Evolutionary conservation across 2,888 invertebrate species (phyloP).

Genomic region (Erannis defoliaria): DNA sequence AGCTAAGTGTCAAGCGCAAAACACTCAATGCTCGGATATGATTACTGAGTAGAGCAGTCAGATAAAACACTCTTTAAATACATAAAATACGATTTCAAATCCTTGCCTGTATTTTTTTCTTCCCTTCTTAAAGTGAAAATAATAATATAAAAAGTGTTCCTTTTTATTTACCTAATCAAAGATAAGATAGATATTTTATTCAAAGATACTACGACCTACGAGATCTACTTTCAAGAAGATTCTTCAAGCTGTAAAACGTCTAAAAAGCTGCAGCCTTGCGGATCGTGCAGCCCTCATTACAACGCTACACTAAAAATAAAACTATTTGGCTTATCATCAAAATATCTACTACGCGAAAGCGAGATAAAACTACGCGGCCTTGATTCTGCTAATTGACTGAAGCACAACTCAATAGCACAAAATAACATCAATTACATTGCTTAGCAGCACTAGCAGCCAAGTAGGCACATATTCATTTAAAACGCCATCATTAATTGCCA

Average conservation of each 20-base stretch:
- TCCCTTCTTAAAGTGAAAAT: conserved; percentile 60
- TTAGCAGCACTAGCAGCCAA: conserved; percentile 19
- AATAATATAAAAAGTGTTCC: conserved; percentile 61
- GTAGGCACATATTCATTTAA: conserved; percentile 6
- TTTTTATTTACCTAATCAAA: conserved; percentile 57
- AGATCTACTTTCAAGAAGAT: conserved; percentile 61
- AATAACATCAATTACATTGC: conserved; percentile 24
- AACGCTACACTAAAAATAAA: conserved; percentile 67
- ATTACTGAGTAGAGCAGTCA: conserved; percentile 47
- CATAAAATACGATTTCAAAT: conserved; percentile 48
- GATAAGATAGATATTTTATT: conserved; percentile 51
- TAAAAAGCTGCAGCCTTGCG: conserved; percentile 80
- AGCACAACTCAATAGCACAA: conserved; percentile 39
- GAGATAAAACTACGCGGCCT: conserved; percentile 55
- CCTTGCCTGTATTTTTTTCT: conserved; percentile 53
- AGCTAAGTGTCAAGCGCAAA: conserved; percentile 59
- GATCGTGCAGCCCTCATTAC: conserved; percentile 62
- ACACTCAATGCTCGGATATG: conserved; percentile 44
- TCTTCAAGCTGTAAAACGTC: conserved; percentile 59
- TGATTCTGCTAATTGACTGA: conserved; percentile 49
- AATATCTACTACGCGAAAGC: conserved; percentile 62
- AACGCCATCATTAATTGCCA: conserved; percentile 3
- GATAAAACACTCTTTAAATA: conserved; percentile 41
- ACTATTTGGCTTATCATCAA: conserved; percentile 70
- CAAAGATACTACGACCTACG: conserved; percentile 67